Percentiles rank a stretch among this genome's conserved stretches.
Evolutionary conservation across 1,140 invertebrate genomes (phyloP).

Genomic region (Drosophila punjabiensis): DNA sequence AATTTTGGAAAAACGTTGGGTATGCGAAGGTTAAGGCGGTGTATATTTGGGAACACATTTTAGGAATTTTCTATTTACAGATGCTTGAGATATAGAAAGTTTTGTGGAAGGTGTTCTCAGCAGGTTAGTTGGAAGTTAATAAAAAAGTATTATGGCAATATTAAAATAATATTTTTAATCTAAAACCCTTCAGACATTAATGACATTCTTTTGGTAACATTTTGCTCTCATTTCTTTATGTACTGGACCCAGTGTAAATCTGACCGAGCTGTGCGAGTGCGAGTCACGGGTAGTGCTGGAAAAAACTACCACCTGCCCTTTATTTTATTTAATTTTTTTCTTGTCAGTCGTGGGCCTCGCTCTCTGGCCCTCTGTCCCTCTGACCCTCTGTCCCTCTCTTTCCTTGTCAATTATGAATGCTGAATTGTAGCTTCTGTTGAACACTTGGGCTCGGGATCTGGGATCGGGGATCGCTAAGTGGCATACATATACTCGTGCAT

Average conservation of each 20-base stretch:
- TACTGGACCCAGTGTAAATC: slow-evolving; percentile 72
- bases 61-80: neutral
- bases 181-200: neutral
- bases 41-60: neutral
- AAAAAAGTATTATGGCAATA: no score
- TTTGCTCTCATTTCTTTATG: neutral
- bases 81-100: neutral
- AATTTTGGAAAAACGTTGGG: neutral
- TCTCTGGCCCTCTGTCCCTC: slow-evolving; percentile 22
- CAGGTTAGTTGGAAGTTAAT: neutral
- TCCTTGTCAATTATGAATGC: slow-evolving; percentile 81
- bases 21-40: neutral
- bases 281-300: slow-evolving; percentile 66
- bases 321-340: slow-evolving; percentile 67
- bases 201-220: neutral
- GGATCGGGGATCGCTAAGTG: slow-evolving; percentile 62
- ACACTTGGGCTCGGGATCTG: slow-evolving; percentile 63
- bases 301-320: slow-evolving; percentile 81
- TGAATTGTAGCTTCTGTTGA: slow-evolving; percentile 83
- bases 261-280: slow-evolving; percentile 58
- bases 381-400: slow-evolving; percentile 13
- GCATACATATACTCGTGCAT: slow-evolving; percentile 54
- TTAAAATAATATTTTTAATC: no score
- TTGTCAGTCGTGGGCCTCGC: slow-evolving; percentile 52
- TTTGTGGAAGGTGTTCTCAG: neutral